These are phyloP conservation scores for Percopsis omiscomaycus DNA, from an alignment of 2,797 vertebrate species.

Conservation along the genomic window DNA sequence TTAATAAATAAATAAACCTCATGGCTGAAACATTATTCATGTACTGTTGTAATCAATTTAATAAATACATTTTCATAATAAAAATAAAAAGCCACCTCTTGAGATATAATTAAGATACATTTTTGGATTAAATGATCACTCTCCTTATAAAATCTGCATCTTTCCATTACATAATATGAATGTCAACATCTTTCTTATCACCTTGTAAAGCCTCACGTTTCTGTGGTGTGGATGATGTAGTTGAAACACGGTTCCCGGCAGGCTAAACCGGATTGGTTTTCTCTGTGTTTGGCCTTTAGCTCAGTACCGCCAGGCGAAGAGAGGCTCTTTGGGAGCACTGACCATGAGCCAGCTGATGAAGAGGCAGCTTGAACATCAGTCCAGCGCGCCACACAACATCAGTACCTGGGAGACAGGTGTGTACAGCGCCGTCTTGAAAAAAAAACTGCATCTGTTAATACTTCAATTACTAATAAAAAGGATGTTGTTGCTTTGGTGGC, in stretches of 20 bases:
- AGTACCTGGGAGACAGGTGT: conserved; percentile 97
- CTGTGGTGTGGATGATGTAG: not conserved
- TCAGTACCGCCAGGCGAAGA: conserved; percentile 98
- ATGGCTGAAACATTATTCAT: too few species aligned
- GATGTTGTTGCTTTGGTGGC: too few species aligned
- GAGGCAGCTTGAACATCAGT: conserved; percentile 97
- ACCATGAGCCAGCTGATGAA: conserved; percentile 99
- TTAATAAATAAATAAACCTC: too few species aligned
- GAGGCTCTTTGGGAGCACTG: conserved; percentile 94
- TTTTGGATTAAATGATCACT: not conserved
- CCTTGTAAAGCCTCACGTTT: conserved; percentile 16
- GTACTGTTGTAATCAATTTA: too few species aligned
- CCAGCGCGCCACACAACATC: conserved; percentile 97
- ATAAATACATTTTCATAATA: not conserved
- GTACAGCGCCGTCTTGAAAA: conserved; percentile 32
- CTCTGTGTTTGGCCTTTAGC: conserved; percentile 74
- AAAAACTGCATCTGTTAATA: not conserved
- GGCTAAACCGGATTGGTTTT: conserved; percentile 27
- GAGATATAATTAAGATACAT: conserved; percentile 7
- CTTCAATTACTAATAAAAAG: too few species aligned
- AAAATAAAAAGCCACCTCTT: not conserved
- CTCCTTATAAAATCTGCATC: conserved; percentile 2
- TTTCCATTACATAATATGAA: conserved; percentile 12
- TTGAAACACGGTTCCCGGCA: not conserved
- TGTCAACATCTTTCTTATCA: conserved; percentile 33